Evolutionary conservation across 2,888 invertebrate species (phyloP).

Genomic region (Dicyrtoma fusca): DNA sequence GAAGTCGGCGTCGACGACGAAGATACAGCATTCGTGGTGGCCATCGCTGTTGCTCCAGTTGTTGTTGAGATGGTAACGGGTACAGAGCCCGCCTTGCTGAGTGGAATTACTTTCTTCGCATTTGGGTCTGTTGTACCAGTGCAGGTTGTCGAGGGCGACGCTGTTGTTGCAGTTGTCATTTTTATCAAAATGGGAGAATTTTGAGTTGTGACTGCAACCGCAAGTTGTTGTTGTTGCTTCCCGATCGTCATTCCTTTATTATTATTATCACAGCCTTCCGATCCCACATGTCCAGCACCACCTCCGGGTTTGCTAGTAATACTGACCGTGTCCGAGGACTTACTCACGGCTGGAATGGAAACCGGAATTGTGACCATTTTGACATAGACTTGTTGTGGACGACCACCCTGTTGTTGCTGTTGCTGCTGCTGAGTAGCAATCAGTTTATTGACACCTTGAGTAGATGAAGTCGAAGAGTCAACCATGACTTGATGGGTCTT

Average conservation of each 20-base stretch:
- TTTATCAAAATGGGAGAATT: neutral
- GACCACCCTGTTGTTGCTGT: neutral
- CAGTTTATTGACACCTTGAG: neutral
- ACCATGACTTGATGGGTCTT: constrained; percentile 11
- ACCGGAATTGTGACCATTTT: constrained; percentile 36
- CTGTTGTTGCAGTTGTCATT: neutral
- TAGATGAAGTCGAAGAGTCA: constrained; percentile 10
- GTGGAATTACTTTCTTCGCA: neutral
- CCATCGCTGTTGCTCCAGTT: neutral
- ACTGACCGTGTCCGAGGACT: neutral
- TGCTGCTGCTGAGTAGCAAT: constrained; percentile 1
- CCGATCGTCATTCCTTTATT: too few species aligned
- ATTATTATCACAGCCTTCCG: too few species aligned
- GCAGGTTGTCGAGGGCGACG: too few species aligned
- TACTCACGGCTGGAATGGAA: neutral
- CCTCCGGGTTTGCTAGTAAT: too few species aligned
- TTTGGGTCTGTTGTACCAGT: too few species aligned
- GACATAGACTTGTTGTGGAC: constrained; percentile 28
- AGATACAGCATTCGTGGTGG: neutral
- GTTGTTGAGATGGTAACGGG: constrained; percentile 16
- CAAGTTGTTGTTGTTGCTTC: neutral
- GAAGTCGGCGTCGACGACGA: neutral
- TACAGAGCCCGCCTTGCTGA: neutral
- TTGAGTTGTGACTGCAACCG: neutral
- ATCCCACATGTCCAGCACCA: too few species aligned